phyloP scores from a whole-genome alignment of 2,888 invertebrate genomes.

The Crocallis elinguaria region DNA sequence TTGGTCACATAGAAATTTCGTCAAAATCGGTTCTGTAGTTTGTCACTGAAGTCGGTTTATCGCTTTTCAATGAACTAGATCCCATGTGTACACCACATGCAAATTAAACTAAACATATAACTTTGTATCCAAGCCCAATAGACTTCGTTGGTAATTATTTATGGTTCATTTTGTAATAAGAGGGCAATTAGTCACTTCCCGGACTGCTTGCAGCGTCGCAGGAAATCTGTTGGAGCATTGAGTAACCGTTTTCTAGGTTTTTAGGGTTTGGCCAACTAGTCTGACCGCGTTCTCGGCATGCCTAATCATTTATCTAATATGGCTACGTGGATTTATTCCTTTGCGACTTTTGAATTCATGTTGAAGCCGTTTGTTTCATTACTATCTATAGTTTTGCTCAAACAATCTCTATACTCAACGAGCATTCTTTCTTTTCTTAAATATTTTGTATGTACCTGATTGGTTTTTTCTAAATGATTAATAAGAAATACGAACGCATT shows the following conservation, averaged over 20 bases:
- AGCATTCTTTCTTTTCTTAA: too few relatives aligned
- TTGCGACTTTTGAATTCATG: background rate
- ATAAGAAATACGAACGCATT: too few relatives aligned
- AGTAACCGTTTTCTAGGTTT: conserved; percentile 36
- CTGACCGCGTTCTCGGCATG: conserved; percentile 30
- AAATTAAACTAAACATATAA: conserved; percentile 33
- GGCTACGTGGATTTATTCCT: conserved; percentile 12
- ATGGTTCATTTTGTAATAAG: conserved; percentile 45
- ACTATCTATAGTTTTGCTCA: too few relatives aligned
- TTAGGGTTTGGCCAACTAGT: conserved; percentile 27
- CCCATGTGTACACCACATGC: conserved; percentile 12
- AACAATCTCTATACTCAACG: too few relatives aligned
- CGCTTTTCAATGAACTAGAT: too few relatives aligned
- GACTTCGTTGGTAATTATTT: conserved; percentile 46
- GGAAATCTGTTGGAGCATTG: conserved; percentile 38
- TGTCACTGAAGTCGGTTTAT: too few relatives aligned
- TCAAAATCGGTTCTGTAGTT: too few relatives aligned
- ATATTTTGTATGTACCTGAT: too few relatives aligned
- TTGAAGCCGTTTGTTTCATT: background rate
- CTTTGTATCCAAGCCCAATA: conserved; percentile 37
- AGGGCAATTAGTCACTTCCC: conserved; percentile 47
- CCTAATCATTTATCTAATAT: conserved; percentile 21
- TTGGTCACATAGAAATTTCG: too few relatives aligned
- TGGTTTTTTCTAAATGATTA: too few relatives aligned
- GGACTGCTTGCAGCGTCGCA: conserved; percentile 38